A percentile compares a stretch with the other conserved stretches of the same genome.
Conservation (phyloP, 2,113 vertebrate species). For the Perca schrenkii region DNA sequence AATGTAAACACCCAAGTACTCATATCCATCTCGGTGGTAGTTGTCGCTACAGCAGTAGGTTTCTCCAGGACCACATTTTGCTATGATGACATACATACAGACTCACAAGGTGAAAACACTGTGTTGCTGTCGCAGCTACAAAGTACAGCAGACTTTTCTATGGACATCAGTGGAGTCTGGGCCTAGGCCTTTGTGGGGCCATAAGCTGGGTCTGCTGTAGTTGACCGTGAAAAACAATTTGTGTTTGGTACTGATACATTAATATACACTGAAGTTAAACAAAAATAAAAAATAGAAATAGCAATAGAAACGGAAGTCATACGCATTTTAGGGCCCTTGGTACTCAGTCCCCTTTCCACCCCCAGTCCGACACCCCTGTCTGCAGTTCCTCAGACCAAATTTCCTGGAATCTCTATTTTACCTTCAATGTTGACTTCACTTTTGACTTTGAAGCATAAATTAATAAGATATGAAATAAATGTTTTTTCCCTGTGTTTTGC, state of each 20-base stretch:
- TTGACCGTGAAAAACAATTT: not conserved
- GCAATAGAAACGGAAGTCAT: not conserved
- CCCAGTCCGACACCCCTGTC: no score
- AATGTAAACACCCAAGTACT: not conserved
- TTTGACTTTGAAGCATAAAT: no score
- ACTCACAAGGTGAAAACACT: no score
- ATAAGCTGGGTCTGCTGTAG: not conserved
- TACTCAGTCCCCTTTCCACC: no score
- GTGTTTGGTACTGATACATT: not conserved
- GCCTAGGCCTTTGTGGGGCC: not conserved
- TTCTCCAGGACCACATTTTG: not conserved
- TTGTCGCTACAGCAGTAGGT: not conserved
- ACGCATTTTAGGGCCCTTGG: not conserved
- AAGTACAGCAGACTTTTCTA: not conserved
- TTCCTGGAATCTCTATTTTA: no score
- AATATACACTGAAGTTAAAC: not conserved
- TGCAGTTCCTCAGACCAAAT: no score
- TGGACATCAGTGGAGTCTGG: not conserved
- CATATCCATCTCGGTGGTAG: not conserved
- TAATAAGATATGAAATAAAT: no score
- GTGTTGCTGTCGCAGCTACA: not conserved
- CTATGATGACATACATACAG: no score
- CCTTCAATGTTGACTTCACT: no score
- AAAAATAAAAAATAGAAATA: not conserved
- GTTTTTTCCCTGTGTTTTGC: no score